These are phyloP conservation scores for Podotricha telesiphe DNA, from an alignment of 2,888 invertebrate species.

Conservation along the genomic window DNA sequence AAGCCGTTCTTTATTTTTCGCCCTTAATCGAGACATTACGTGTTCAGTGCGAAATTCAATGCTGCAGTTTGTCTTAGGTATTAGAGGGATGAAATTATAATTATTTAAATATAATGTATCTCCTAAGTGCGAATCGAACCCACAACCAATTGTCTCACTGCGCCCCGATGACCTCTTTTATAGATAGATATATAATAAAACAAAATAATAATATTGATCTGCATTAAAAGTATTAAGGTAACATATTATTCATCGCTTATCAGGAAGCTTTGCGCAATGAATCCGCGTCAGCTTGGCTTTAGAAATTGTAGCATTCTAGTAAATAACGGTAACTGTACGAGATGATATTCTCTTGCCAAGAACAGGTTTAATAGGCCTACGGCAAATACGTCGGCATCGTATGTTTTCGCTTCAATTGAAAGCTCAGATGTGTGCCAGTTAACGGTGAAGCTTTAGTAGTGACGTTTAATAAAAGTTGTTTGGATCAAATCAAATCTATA, in stretches of 20 bases:
- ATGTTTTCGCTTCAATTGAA: constrained; percentile 17
- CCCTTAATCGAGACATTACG: too few relatives aligned
- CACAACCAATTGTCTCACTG: too few relatives aligned
- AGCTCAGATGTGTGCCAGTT: constrained; percentile 17
- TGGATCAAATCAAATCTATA: too few relatives aligned
- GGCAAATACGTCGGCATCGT: constrained; percentile 15
- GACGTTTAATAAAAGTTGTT: background rate
- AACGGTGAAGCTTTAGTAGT: background rate
- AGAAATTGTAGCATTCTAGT: constrained; percentile 17
- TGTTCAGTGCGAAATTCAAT: too few relatives aligned
- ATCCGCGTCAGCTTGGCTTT: constrained; percentile 18
- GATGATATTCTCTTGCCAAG: constrained; percentile 23
- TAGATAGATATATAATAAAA: too few relatives aligned
- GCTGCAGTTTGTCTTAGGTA: too few relatives aligned
- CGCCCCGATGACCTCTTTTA: too few relatives aligned
- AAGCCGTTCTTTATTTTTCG: too few relatives aligned
- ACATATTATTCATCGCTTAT: constrained; percentile 24
- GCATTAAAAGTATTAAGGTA: background rate
- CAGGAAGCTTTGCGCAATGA: constrained; percentile 11
- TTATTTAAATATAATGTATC: too few relatives aligned
- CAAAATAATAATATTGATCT: too few relatives aligned
- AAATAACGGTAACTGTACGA: constrained; percentile 22
- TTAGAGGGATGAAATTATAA: too few relatives aligned
- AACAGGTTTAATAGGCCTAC: constrained; percentile 22
- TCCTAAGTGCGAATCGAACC: too few relatives aligned